These are phyloP conservation scores for Deroplatys truncata DNA, from an alignment of 2,888 invertebrate genomes.

Conservation along the genomic window DNA sequence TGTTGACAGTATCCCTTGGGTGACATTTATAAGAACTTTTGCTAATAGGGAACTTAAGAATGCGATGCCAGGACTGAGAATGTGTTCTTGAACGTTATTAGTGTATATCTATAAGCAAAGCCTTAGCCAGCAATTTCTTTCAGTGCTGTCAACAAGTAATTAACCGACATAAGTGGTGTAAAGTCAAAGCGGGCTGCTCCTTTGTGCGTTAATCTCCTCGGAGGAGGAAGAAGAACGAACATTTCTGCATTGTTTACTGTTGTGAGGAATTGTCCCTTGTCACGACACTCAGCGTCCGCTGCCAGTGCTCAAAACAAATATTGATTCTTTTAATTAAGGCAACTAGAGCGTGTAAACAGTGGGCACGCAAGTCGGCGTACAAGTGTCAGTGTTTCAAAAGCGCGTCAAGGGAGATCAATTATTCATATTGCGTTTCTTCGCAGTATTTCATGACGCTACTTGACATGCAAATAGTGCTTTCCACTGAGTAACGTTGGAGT, in stretches of 20 bases:
- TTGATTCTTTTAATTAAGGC: slow-evolving; percentile 16
- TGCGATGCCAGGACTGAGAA: no score
- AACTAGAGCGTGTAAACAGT: not conserved
- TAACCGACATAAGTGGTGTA: not conserved
- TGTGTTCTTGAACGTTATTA: no score
- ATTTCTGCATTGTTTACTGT: not conserved
- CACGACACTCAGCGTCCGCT: not conserved
- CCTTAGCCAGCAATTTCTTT: not conserved
- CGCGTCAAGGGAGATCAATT: not conserved
- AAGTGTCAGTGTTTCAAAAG: not conserved
- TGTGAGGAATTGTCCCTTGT: not conserved
- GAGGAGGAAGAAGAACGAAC: not conserved
- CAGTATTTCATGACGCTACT: not conserved
- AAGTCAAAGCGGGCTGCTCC: not conserved
- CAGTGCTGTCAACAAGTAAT: not conserved
- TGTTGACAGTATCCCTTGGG: no score
- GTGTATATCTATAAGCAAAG: no score
- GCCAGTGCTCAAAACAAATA: slow-evolving; percentile 9
- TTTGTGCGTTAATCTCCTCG: not conserved
- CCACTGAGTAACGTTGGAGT: not conserved
- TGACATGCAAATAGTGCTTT: not conserved
- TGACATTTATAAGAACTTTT: no score
- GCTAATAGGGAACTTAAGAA: no score
- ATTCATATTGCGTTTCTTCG: not conserved
- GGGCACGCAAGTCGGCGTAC: not conserved